These are phyloP conservation scores for Lepus americanus DNA, from an alignment of 2,113 vertebrate species.

Conservation along the genomic window DNA sequence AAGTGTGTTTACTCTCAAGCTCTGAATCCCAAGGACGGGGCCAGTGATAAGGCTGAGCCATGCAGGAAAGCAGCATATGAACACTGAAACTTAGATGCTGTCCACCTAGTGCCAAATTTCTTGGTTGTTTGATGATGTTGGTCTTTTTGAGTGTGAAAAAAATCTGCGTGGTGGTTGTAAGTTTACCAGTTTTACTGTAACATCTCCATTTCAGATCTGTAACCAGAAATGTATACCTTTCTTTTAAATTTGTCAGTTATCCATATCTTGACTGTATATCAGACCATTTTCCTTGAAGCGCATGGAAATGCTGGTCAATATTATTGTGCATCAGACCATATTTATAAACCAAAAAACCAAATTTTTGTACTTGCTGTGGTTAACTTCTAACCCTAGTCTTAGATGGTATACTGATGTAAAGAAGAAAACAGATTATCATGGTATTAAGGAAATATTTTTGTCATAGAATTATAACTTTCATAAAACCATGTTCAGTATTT, in stretches of 20 bases:
- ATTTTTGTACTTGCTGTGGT: constrained; percentile 23
- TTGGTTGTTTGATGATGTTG: not conserved
- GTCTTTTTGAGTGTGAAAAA: constrained; percentile 25
- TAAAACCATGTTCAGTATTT: constrained; percentile 71
- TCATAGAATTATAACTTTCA: constrained; percentile 59
- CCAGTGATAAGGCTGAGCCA: not conserved
- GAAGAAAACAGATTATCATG: constrained; percentile 51
- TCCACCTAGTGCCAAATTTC: not conserved
- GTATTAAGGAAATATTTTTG: constrained; percentile 65
- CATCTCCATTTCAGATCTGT: constrained; percentile 28
- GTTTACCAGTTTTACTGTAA: not conserved
- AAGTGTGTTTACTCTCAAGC: not conserved
- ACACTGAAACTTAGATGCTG: not conserved
- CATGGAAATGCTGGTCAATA: not conserved
- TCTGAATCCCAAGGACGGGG: not conserved
- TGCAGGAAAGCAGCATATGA: constrained; percentile 1
- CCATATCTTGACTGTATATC: not conserved
- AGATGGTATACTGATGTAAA: not conserved
- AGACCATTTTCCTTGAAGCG: constrained; percentile 22
- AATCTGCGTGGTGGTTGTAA: not conserved
- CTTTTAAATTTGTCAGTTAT: constrained; percentile 8
- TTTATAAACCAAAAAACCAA: constrained; percentile 56
- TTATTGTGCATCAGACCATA: constrained; percentile 37
- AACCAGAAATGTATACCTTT: constrained; percentile 29
- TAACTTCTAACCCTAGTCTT: constrained; percentile 15